Evolutionary conservation across 2,797 vertebrate species (phyloP).

Genomic region (Trachops cirrhosus): DNA sequence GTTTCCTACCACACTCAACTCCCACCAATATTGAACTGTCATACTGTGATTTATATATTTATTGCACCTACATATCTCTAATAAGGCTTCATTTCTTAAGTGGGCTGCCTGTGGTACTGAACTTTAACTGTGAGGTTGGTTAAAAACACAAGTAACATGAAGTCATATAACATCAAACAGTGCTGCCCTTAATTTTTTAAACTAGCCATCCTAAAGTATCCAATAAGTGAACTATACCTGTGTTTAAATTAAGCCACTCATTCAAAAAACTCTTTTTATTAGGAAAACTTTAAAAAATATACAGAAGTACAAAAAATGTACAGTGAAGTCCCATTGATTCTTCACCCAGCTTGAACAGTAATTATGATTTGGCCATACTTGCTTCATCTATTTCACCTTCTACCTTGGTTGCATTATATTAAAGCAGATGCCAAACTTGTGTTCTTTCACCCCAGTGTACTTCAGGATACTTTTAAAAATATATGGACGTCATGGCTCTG

Average conservation of each 20-base stretch:
- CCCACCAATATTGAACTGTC: neutral
- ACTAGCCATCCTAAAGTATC: neutral
- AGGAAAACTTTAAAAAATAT: neutral
- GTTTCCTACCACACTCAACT: neutral
- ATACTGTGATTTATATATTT: neutral
- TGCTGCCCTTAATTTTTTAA: neutral
- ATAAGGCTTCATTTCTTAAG: conserved; percentile 31
- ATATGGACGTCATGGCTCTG: neutral
- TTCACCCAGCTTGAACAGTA: neutral
- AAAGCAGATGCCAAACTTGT: neutral
- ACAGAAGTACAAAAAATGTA: neutral
- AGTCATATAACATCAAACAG: neutral
- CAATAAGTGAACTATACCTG: neutral
- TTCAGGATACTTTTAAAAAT: neutral
- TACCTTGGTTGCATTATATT: neutral
- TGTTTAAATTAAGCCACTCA: neutral
- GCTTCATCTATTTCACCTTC: neutral
- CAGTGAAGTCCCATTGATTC: neutral
- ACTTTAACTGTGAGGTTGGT: neutral
- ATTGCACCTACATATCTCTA: neutral
- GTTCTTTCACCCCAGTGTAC: neutral
- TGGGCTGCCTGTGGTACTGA: neutral
- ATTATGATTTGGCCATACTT: neutral
- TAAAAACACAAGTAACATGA: neutral
- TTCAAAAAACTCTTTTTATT: neutral